Base-by-base conservation (phyloP, 1,140 invertebrate species). In the Nomia melanderi region DNA sequence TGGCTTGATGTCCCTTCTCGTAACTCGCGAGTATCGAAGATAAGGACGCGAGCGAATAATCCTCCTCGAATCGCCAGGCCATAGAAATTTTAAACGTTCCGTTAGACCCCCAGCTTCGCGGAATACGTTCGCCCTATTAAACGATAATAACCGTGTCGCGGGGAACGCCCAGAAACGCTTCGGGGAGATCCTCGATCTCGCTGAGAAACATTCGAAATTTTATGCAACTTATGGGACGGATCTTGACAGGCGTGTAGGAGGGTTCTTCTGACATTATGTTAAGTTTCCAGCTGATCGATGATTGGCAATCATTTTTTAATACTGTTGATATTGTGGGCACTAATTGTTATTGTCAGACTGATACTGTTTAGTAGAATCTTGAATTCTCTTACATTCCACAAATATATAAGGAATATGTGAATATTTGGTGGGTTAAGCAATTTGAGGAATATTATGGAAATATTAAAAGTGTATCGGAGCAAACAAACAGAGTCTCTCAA, bases 71-170 rank as follows among this genome's bases (percentile, higher is more conserved):
- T 31, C n/a, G 33, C 8, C 6, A 14, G 69, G 8, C 41, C 60
- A 60, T 36, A 25, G 39, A 2, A 17, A 60, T 47, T 60, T 60
- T 71, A 60, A 71, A 71, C 39, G 14, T 39, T 71, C n/a, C n/a
- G 27, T 3, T 6, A 14, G 36, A 23, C 12, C 14, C 8, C 6
- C 14, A 17, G 27, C 12, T 31, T 31, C 31, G 20, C 12, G 23
- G 54, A 9, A 33, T 31, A 44, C 6, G 7, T 39, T 31, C 20
- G 4, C 3, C 36, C n/a, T 39, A 27, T 56, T 69, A 69, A 29
- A 66, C 20, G 54, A 27, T 29, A 27, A 56, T 56, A 50, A 50
- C 47, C 47, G 47, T 36, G 33, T 36, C 8, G 33, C 5, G 47
- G 7, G 47, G n/a, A 50, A 1, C 6, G 20, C 47, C 20, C 20